phyloP scores from a whole-genome alignment of 1,140 invertebrate genomes.

The Drosophila azteca region DNA sequence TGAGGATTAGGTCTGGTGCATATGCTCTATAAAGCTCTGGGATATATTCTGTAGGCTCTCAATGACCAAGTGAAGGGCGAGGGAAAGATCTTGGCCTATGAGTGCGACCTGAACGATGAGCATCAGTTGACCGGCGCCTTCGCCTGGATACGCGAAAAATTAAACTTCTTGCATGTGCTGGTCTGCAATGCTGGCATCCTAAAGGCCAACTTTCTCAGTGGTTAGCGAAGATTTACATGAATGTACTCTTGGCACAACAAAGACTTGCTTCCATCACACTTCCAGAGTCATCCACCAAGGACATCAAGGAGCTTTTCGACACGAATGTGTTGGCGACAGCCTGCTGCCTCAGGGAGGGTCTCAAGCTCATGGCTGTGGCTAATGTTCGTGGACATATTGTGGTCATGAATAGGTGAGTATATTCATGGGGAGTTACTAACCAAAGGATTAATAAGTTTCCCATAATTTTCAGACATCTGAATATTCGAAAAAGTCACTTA shows the following conservation, averaged over 20 bases:
- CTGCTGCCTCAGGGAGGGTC: constrained; percentile 85
- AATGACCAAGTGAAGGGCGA: constrained; percentile 55
- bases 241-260: too few species aligned
- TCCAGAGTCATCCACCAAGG: constrained; percentile 69
- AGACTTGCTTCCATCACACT: not conserved
- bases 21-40: not conserved
- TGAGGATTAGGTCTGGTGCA: not conserved
- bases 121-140: constrained; percentile 85
- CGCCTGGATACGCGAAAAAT: constrained; percentile 74
- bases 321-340: constrained; percentile 86
- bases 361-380: constrained; percentile 85
- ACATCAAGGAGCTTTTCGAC: constrained; percentile 84
- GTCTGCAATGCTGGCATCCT: constrained; percentile 80
- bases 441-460: too few species aligned
- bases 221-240: constrained; percentile 21
- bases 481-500: too few species aligned
- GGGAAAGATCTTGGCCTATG: constrained; percentile 76
- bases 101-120: constrained; percentile 86
- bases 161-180: constrained; percentile 69
- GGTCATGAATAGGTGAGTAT: constrained; percentile 83
- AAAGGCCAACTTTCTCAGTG: constrained; percentile 75
- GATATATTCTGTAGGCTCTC: constrained; percentile 36
- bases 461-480: too few species aligned
- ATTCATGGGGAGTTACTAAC: too few species aligned
- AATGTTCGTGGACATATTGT: constrained; percentile 80